Percentiles rank a stretch among this genome's conserved stretches.
These are phyloP conservation scores for Ariopsis seemanni DNA, from an alignment of 2,113 vertebrate species.

Conservation along the genomic window DNA sequence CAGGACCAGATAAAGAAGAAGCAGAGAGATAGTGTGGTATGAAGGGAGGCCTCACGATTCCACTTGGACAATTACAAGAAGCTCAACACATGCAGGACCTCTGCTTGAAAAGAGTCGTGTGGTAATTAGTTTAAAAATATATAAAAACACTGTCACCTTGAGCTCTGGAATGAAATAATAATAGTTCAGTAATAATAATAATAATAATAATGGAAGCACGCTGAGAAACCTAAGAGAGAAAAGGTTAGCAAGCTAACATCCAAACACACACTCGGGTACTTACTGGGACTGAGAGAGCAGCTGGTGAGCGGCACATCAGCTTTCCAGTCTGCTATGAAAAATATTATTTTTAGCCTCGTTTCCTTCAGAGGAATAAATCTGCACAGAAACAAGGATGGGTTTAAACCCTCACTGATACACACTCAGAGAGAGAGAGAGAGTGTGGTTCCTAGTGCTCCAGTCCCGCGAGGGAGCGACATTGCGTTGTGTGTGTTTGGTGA, in stretches of 20 bases:
- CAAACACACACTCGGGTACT: slow-evolving; percentile 24
- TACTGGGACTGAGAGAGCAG: slow-evolving; percentile 34
- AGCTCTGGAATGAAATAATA: background rate
- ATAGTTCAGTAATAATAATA: background rate
- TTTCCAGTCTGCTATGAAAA: slow-evolving; percentile 1
- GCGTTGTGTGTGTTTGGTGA: slow-evolving; percentile 33
- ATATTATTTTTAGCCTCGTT: background rate
- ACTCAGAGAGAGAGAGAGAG: background rate
- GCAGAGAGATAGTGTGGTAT: background rate
- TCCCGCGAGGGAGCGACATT: slow-evolving; percentile 22
- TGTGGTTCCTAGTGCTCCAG: background rate
- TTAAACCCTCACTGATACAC: background rate
- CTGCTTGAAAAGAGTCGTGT: background rate
- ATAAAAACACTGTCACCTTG: background rate
- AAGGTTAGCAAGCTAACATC: slow-evolving; percentile 22
- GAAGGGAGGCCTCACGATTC: slow-evolving; percentile 36
- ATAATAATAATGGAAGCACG: background rate
- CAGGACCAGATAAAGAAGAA: background rate
- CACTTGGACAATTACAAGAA: background rate
- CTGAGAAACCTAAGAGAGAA: background rate
- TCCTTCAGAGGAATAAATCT: background rate
- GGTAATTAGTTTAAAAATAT: background rate
- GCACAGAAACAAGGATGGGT: background rate
- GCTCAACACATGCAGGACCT: slow-evolving; percentile 12
- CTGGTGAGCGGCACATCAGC: slow-evolving; percentile 5